Evolutionary conservation across 2,113 vertebrate species (phyloP).

Genomic region (Muntiacus reevesi): DNA sequence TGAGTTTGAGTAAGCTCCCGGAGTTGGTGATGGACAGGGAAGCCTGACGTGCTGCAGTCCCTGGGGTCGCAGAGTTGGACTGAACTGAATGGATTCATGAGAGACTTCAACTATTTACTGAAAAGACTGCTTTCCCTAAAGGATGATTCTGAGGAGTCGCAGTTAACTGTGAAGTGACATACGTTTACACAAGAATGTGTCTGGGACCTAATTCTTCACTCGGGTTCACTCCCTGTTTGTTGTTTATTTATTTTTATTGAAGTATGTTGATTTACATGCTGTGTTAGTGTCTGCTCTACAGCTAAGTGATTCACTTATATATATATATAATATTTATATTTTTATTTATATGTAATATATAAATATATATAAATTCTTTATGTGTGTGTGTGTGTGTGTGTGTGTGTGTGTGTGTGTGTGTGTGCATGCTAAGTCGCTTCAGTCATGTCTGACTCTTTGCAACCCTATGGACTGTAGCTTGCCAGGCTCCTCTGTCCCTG

Average conservation of each 20-base stretch:
- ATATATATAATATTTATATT: background rate
- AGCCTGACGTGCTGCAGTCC: background rate
- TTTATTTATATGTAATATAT: background rate
- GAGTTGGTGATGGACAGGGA: background rate
- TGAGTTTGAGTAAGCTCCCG: background rate
- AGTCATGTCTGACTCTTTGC: background rate
- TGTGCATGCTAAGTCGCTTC: background rate
- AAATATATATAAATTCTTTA: background rate
- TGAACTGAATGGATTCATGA: background rate
- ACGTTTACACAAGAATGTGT: background rate
- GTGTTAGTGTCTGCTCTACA: background rate
- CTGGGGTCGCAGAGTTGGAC: background rate
- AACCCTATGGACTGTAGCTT: background rate
- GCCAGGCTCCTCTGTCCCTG: background rate
- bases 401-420: background rate
- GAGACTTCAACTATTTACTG: background rate
- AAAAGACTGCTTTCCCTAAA: background rate
- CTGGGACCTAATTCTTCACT: background rate
- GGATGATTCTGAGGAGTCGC: background rate
- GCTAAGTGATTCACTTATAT: background rate
- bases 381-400: background rate
- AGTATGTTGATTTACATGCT: background rate
- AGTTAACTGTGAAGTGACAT: background rate
- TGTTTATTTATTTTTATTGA: background rate
- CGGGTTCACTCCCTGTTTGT: background rate